Conservation (phyloP, 1,140 invertebrate genomes). For the Papilio helenus region DNA sequence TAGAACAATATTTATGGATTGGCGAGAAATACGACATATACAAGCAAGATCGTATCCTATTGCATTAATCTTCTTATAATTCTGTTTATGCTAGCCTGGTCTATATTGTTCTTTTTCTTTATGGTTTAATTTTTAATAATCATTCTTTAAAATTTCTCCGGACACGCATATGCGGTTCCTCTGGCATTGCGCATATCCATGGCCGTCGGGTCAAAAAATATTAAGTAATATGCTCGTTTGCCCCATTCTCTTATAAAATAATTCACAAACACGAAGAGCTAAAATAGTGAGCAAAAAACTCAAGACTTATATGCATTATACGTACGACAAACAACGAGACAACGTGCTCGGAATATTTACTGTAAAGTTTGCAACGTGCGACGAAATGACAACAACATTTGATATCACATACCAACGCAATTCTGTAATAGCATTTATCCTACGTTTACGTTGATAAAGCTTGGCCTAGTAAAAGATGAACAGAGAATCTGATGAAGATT, state of each 20-base stretch:
- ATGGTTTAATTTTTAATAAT: too few relatives aligned
- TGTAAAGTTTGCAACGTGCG: neutral
- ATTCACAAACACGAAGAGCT: neutral
- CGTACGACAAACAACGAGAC: neutral
- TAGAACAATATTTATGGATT: neutral
- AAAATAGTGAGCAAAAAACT: neutral
- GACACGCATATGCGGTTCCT: too few relatives aligned
- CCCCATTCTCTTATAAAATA: too few relatives aligned
- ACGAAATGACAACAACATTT: neutral
- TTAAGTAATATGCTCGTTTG: too few relatives aligned
- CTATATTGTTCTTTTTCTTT: too few relatives aligned
- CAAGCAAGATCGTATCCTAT: too few relatives aligned
- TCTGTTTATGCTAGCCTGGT: too few relatives aligned
- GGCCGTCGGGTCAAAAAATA: too few relatives aligned
- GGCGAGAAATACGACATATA: too few relatives aligned
- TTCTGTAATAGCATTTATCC: neutral
- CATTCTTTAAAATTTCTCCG: too few relatives aligned
- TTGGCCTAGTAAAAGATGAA: neutral
- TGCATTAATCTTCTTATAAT: too few relatives aligned
- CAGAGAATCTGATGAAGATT: neutral
- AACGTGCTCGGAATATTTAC: slow-evolving; percentile 10
- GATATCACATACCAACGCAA: neutral
- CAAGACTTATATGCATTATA: neutral
- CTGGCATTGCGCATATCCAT: too few relatives aligned
- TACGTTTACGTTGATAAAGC: neutral